These are phyloP conservation scores for Cecidostiba fungosa DNA, from an alignment of 2,888 invertebrate genomes.

Conservation along the genomic window DNA sequence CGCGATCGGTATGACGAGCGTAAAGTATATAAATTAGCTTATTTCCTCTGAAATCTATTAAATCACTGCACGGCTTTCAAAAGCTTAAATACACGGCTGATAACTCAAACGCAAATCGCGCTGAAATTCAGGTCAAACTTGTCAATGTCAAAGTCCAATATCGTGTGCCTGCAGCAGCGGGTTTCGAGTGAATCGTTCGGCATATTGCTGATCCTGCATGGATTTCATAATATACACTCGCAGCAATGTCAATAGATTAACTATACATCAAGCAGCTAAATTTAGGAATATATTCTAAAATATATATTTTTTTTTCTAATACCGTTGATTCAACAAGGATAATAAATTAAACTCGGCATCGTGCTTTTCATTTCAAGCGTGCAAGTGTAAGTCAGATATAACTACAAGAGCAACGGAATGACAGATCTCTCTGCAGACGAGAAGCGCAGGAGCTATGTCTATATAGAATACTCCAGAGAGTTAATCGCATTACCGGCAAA, in stretches of 20 bases:
- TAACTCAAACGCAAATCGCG: constrained; percentile 16
- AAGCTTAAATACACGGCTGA: not conserved
- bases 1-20: not conserved
- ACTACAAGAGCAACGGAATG: not conserved
- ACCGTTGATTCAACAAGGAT: too few relatives aligned
- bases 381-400: too few relatives aligned
- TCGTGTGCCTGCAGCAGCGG: not conserved
- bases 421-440: not conserved
- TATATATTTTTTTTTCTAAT: too few relatives aligned
- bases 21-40: constrained; percentile 3
- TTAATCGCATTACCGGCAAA: constrained; percentile 48
- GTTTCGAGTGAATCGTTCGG: not conserved
- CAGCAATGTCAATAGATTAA: not conserved
- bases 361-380: constrained; percentile 20
- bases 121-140: constrained; percentile 16
- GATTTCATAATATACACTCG: not conserved
- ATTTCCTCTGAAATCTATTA: not conserved
- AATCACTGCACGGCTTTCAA: not conserved
- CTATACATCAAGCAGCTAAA: not conserved
- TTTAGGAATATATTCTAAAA: not conserved
- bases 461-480: not conserved
- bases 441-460: not conserved
- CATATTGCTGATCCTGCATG: constrained; percentile 6
- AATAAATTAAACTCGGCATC: not conserved
- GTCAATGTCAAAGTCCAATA: constrained; percentile 8